Base-by-base conservation (phyloP, 37 sponge, comb jelly and placozoan genomes). In the Theonella swinhoei region DNA sequence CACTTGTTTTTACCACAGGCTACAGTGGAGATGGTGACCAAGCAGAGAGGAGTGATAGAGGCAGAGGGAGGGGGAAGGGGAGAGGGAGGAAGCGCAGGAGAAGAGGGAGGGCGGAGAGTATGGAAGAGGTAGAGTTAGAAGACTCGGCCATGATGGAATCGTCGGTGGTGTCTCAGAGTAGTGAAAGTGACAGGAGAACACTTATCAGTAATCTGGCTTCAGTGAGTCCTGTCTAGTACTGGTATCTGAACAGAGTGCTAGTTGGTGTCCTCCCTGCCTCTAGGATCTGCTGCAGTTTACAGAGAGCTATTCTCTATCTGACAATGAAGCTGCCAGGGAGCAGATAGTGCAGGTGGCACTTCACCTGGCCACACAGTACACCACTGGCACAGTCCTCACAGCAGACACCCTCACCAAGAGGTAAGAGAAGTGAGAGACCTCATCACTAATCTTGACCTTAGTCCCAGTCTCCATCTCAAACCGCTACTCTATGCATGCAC, bases 261-360 rank as follows among this genome's bases (percentile, higher is more conserved):
- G 11, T 42, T 20, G n/a, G 8, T 25, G 36, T 30, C 3, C 63
- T 47, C 2, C n/a, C n/a, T 47, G 14, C 32, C 65, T 58, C 2
- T 64, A 75, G 75, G 88, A 83, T 34, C 69, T 89, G 22, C 41
- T 61, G 23, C 0, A 2, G 24, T 83, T 41, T 42, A 78, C 83
- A 23, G 7, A 25, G 14, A 17, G 29, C 26, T 32, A 59, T 34
- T 87, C 92, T 28, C 80, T 91, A n/a, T 29, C 70, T 23, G 80
- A 66, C 23, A 62, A 82, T 9, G 92, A 91, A 33, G 80, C 42
- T 1, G 42, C 88, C 4, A 42, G 88, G 24, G 72, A 83, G 47
- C 88, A 83, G 42, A 61, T 91, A 26, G 79, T 91, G 35, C 67
- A 86, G 69, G 62, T 67, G 23, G 30, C 81, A 75, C 47, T 60